These are phyloP conservation scores for Sus cebifrons DNA, from an alignment of 2,797 vertebrate species.

Conservation along the genomic window DNA sequence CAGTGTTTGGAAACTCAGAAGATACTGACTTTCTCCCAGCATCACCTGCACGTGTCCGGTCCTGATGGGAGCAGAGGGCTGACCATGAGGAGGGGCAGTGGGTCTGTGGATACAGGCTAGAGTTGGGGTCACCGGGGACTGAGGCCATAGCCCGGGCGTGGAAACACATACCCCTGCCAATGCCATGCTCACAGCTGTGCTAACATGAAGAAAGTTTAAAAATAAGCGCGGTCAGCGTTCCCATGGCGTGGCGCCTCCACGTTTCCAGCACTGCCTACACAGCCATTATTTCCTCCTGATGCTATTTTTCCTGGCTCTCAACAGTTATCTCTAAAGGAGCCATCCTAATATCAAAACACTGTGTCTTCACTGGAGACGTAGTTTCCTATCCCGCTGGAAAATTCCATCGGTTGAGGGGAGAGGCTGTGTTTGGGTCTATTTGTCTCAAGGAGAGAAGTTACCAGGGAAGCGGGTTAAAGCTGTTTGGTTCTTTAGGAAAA, in stretches of 20 bases:
- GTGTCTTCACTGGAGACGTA: slow-evolving; percentile 64
- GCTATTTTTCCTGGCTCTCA: slow-evolving; percentile 78
- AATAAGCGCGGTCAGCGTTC: neutral
- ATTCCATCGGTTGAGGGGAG: neutral
- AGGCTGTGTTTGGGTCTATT: slow-evolving; percentile 5
- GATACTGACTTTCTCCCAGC: too few relatives aligned
- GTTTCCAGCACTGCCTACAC: neutral
- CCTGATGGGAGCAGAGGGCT: neutral
- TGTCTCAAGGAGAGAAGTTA: slow-evolving; percentile 49
- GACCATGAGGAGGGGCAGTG: accelerated
- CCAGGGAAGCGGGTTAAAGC: neutral
- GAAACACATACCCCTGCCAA: neutral
- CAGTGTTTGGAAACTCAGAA: neutral
- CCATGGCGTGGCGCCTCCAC: neutral
- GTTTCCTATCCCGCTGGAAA: slow-evolving; percentile 80
- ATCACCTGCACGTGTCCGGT: neutral
- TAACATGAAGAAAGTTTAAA: slow-evolving; percentile 22
- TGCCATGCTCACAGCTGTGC: neutral
- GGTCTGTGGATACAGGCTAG: accelerated
- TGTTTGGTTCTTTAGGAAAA: neutral
- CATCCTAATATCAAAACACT: slow-evolving; percentile 73
- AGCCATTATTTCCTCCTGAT: slow-evolving; percentile 63
- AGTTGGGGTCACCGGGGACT: accelerated
- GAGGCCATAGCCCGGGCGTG: accelerated
- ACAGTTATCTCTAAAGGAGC: slow-evolving; percentile 67